Evolutionary conservation across 2,113 vertebrate species (phyloP), one percentile per base, ranked within the genome.

Genomic region (Tachysurus fulvidraco): DNA sequence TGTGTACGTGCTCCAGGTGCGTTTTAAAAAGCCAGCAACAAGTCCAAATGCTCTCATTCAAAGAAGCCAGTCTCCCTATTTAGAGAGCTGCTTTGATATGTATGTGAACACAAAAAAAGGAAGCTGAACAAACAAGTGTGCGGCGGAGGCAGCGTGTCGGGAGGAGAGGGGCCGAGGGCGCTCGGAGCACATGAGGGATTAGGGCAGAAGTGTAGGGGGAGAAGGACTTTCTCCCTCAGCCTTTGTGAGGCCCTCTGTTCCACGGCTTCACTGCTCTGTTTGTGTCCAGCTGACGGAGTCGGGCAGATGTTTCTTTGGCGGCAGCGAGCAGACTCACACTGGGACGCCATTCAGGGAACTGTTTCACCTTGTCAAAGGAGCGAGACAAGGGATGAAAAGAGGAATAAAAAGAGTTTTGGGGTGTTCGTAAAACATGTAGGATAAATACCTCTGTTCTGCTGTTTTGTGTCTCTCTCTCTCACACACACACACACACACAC

Each of bases 11-110:
- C 93, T 93, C 91, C 93, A 95, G 94, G 93, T 94, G 94, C 92
- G 83, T 60, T 84, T 90, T 90, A 91, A 94, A 93, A 94, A 93
- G 92, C 88, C 83, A 28, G 85, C 83, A 57, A 88, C 91, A 93
- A 93, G 93, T 93, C 92, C 86, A 89, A 89, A 88, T 87, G 80
- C 76, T 85, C 88, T 84, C 80, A 44, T 84, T 84, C 74, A 89
- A 85, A 87, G 80, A 90, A 44, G 83, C 81, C 94, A 93, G 94
- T 93, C 92, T 94, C 90, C 88, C 90, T 88, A 90, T 95, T 93
- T 90, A 93, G 85, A 90, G 90, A 85, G 52, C 55, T 82, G 89
- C 93, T 94, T 94, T 95, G 93, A 94, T 93, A 93, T 93, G 91
- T 90, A 91, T 92, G 89, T 89, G 79, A 85, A 88, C 89, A 83